phyloP scores from a whole-genome alignment of 1,140 invertebrate species.

The Magallana gigas region DNA sequence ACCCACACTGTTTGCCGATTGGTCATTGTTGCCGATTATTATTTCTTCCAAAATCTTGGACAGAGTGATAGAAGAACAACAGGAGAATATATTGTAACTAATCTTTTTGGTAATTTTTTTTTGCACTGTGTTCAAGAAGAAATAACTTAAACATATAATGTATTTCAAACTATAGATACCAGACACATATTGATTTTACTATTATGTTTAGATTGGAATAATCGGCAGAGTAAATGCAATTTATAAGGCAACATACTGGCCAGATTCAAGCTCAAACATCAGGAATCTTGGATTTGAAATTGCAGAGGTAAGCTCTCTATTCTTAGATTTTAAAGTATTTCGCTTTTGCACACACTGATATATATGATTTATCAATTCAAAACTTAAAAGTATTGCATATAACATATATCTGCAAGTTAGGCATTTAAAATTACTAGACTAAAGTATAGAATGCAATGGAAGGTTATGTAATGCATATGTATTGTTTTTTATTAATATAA shows the following conservation, averaged over 20 bases:
- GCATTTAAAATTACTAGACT: too few species aligned
- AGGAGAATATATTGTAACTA: constrained; percentile 54
- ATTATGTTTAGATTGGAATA: constrained; percentile 47
- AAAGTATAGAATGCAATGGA: too few species aligned
- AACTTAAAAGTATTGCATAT: too few species aligned
- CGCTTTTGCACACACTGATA: too few species aligned
- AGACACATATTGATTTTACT: too few species aligned
- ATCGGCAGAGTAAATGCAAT: constrained; percentile 50
- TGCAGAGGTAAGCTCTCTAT: constrained; percentile 27
- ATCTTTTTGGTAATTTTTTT: not conserved
- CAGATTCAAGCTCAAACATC: constrained; percentile 29
- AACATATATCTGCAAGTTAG: too few species aligned
- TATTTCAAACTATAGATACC: too few species aligned
- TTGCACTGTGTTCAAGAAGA: not conserved
- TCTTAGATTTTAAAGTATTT: too few species aligned
- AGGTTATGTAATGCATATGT: too few species aligned
- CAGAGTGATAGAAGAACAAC: constrained; percentile 31
- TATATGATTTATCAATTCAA: too few species aligned
- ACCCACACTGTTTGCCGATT: constrained; percentile 49
- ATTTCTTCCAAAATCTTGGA: constrained; percentile 51
- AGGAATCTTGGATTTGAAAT: constrained; percentile 56
- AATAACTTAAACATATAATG: too few species aligned
- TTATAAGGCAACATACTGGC: constrained; percentile 50
- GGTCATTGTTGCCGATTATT: constrained; percentile 50
- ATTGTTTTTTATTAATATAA: too few species aligned